Conservation (phyloP, 1,140 invertebrate species). For the Orchestia grillus region DNA sequence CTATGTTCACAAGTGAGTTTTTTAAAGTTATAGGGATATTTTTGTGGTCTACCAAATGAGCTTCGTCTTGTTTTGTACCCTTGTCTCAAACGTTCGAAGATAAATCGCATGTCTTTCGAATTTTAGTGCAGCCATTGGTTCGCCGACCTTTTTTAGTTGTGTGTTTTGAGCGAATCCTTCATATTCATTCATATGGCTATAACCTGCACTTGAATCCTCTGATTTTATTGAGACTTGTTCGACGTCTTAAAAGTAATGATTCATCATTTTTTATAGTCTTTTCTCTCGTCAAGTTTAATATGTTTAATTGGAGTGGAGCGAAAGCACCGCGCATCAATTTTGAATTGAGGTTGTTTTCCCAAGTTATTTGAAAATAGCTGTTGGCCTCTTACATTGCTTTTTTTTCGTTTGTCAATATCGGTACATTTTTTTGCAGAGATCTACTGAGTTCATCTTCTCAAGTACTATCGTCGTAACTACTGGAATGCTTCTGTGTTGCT, state of each 20-base stretch:
- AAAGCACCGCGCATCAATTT: too few relatives aligned
- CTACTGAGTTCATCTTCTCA: background rate
- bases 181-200: background rate
- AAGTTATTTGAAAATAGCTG: too few relatives aligned
- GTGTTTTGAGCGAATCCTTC: background rate
- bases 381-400: too few relatives aligned
- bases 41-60: background rate
- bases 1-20: conserved; percentile 56
- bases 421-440: background rate
- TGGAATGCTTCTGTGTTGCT: background rate
- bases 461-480: background rate
- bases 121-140: background rate
- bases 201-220: too few relatives aligned
- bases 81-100: background rate
- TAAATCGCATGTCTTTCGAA: background rate
- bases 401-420: background rate
- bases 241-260: too few relatives aligned
- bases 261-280: too few relatives aligned
- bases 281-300: too few relatives aligned
- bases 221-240: too few relatives aligned
- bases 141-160: background rate
- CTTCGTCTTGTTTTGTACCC: too few relatives aligned
- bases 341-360: too few relatives aligned
- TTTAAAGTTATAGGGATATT: background rate
- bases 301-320: too few relatives aligned